A percentile compares a stretch with the other conserved stretches of the same genome.
phyloP scores from a whole-genome alignment of 2,797 vertebrate species.

The Halcyon smyrnensis region DNA sequence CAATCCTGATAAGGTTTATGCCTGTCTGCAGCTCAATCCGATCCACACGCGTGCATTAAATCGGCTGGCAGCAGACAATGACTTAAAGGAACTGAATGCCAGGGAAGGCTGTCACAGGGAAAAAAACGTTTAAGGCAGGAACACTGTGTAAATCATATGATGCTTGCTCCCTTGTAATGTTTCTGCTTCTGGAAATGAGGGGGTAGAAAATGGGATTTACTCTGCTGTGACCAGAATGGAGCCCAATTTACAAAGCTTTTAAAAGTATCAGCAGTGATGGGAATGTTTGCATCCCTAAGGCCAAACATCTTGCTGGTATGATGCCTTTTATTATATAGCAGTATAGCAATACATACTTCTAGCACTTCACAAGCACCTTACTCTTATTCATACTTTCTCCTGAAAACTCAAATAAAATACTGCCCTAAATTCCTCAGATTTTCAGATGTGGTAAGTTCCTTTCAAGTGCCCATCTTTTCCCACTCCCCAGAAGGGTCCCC shows the following conservation, averaged over 20 bases:
- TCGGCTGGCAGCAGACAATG: neutral
- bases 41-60: neutral
- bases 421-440: neutral
- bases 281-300: neutral
- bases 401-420: neutral
- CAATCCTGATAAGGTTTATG: neutral
- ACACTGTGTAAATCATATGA: neutral
- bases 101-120: neutral
- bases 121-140: constrained; percentile 1
- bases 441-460: neutral
- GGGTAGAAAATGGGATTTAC: neutral
- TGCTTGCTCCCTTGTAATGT: neutral
- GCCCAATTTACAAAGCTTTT: neutral
- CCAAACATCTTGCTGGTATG: neutral
- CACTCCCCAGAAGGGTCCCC: neutral
- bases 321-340: neutral
- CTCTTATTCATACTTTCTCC: neutral
- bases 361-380: neutral
- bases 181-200: neutral
- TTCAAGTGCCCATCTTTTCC: neutral
- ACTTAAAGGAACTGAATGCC: neutral
- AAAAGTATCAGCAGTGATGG: neutral
- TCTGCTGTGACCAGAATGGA: neutral
- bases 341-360: neutral
- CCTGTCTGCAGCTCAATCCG: neutral